Evolutionary conservation across 2,888 invertebrate genomes (phyloP), one percentile per base, ranked within the genome.

Genomic region (Pantelozetes paolii): DNA sequence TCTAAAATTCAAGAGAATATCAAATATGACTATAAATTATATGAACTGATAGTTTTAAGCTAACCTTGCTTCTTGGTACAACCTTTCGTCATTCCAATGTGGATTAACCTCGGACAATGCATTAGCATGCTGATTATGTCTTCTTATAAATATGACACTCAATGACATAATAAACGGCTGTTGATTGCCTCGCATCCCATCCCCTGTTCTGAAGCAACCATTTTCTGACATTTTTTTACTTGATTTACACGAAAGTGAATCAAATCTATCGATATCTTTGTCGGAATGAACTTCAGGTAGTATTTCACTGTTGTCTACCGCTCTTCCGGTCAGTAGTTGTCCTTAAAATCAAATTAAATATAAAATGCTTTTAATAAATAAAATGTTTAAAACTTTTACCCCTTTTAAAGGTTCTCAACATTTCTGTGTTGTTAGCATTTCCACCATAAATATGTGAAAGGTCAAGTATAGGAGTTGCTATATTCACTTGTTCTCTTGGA

Each of bases 41-140:
- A n/a, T 36, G 36, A 36, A 36, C 36, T 36, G 6, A 36, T 50
- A n/a, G 2, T 54, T 54, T 20, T 26, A 71, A 69, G 62, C 18
- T 57, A 20, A 73, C 73, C 73, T 84, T 0, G 90, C 81, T 83
- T 94, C 94, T 81, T 92, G 89, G 82, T 87, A 93, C 0, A 91
- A 76, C 0, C 79, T 84, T 80, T 93, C 90, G 80, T 94, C 94
- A 72, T 85, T 83, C 95, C 94, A 94, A 15, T 84, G 80, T 0
- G 90, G 89, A 85, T 94, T 94, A 3, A 88, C 77, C 0, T 80
- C 77, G 0, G 84, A 82, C 67, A 95, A 83, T 3, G 83, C 80
- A 0, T 80, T 80, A 0, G 92, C 91, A 23, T 95, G 79, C 0
- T 85, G 84, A 82, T 95, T 95, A 83, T 95, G 95, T 76, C 94